Evolutionary conservation across 2,888 invertebrate species (phyloP), one percentile per base, ranked within the genome.

Genomic region (Athalia circularis): DNA sequence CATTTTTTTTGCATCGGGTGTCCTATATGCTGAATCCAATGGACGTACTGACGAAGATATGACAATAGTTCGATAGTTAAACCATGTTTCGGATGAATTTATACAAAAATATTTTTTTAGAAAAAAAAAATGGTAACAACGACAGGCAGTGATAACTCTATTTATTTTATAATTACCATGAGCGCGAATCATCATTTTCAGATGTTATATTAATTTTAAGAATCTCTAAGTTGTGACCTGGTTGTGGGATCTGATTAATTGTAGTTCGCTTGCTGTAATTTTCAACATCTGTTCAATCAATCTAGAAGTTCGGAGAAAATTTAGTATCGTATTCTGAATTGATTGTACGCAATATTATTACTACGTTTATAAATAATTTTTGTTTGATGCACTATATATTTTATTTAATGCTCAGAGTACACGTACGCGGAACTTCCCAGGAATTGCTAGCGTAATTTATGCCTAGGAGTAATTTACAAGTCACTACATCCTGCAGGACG

Each of bases 201-300:
- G 62, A 75, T 75, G 62, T 62, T 61, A 61, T 5, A 54, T 59
- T 72, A 72, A 13, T 57, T 65, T 43, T 57, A 67, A 54, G 43
- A 75, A 64, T 62, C 62, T 79, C 78, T 79, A 78, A 80, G 79
- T 80, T 77, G 81, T 81, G 82, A 82, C 80, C 81, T 84, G 85
- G 84, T 85, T 85, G 84, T 84, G 85, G 84, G 85, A 84, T 85
- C 84, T 84, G 84, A 83, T 84, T 84, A 81, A 80, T 82, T 81
- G 81, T 80, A 80, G 72, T 80, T 78, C 72, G 78, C 77, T 62
- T 62, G 62, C n/a, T 65, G 29, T 65, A 65, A 45, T 43, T 7
- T 59, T 29, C n/a, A 29, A 81, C 79, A 80, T 72, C 74, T 79
- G 78, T 81, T 79, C 78, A 80, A 81, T 74, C 76, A 9, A 57